Evolutionary conservation across 1,140 invertebrate species (phyloP), one percentile per base, ranked within the genome.

Genomic region (Brachionus angularis): DNA sequence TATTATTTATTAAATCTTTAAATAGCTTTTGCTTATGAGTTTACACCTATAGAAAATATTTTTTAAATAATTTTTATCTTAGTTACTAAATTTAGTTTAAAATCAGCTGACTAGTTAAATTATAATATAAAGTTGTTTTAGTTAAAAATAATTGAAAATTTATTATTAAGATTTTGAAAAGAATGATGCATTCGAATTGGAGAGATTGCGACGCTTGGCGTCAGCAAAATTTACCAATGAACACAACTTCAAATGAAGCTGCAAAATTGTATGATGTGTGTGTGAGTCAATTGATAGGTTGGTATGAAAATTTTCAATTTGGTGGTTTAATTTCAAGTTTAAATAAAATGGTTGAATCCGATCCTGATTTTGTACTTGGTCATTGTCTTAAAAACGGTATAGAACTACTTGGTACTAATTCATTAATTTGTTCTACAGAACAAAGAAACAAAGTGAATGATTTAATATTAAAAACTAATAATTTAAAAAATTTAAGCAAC

Each of bases 341-440:
- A 23, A 71, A 78, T 16, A 79, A 80, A 61, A 80, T 85, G 76
- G 72, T 78, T 5, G 72, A 75, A 21, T 77, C 82, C 16, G 85
- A 85, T 76, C 81, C 84, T 12, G 75, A 82, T 69, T 85, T 84
- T 77, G 84, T 85, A 12, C 83, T 85, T 81, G 84, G 82, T 33
- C 78, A 81, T 58, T 79, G 79, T 33, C 74, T 85, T 25, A 75
- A 76, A 36, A 77, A 83, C 72, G 83, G 82, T 3, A 73, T 84
- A 3, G 78, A 84, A 46, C 71, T 84, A 7, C 73, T 85, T 7
- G 82, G 82, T 1, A 83, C 83, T 27, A 79, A 78, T n/a, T 71
- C 74, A 2, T 23, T 34, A 36, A 12, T 58, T 12, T 23, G n/a
- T 8, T 58, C 53, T 1, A 36, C 2, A 12, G 7, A 7, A 18